Conservation (phyloP, 2,888 invertebrate species). For the Dynastes hyllus region DNA sequence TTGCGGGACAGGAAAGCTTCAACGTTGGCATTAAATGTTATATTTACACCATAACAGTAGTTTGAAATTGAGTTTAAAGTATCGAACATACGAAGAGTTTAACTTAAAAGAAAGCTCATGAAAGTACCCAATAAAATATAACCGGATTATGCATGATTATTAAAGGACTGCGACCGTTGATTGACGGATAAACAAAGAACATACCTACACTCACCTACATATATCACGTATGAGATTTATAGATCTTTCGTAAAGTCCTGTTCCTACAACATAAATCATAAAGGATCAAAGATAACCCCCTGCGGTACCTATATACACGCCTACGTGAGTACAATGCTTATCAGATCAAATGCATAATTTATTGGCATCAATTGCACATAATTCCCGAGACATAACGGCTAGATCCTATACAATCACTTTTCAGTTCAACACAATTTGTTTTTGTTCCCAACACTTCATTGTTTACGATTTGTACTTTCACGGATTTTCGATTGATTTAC, state of each 20-base stretch:
- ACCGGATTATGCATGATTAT: too few relatives aligned
- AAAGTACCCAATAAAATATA: too few relatives aligned
- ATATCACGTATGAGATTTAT: background rate
- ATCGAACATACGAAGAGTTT: background rate
- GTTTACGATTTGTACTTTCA: background rate
- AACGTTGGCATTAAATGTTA: too few relatives aligned
- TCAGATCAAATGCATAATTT: slow-evolving; percentile 9
- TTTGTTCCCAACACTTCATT: slow-evolving; percentile 1
- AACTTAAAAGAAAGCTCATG: background rate
- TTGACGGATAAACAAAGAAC: too few relatives aligned
- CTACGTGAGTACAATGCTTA: slow-evolving; percentile 13
- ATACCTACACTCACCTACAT: background rate
- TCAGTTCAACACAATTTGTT: background rate
- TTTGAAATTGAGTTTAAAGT: background rate
- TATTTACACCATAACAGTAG: too few relatives aligned
- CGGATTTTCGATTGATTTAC: background rate
- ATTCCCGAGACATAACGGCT: background rate
- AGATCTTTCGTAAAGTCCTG: background rate
- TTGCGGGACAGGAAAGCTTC: too few relatives aligned
- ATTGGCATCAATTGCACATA: background rate
- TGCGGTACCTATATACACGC: slow-evolving; percentile 5
- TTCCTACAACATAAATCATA: background rate
- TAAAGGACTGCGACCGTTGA: too few relatives aligned
- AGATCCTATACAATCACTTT: slow-evolving; percentile 16
- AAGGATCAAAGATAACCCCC: slow-evolving; percentile 35